Evolutionary conservation across 2,888 invertebrate genomes (phyloP).

Genomic region (Leuctra nigra): DNA sequence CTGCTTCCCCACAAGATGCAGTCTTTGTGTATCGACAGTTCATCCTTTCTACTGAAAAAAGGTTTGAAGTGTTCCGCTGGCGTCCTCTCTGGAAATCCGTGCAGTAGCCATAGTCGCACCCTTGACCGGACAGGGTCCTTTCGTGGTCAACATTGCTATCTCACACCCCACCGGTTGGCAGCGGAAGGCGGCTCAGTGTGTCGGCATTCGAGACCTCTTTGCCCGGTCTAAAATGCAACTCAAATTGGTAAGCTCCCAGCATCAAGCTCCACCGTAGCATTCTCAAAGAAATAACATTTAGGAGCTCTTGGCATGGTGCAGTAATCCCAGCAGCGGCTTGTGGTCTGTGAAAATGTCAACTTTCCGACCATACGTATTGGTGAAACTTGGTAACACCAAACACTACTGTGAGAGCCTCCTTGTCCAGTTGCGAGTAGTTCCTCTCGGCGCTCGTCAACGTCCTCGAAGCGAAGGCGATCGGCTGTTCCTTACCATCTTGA

Average conservation of each 20-base stretch:
- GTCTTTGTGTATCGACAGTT: neutral
- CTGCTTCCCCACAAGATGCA: neutral
- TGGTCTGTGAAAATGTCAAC: constrained; percentile 24
- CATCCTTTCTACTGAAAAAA: neutral
- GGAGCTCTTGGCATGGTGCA: constrained; percentile 20
- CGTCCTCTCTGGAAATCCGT: neutral
- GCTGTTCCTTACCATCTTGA: neutral
- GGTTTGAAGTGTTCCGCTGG: neutral
- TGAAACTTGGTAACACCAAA: neutral
- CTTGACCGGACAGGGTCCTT: neutral
- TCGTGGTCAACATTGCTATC: neutral
- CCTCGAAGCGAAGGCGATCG: neutral
- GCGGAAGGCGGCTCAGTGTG: constrained; percentile 15
- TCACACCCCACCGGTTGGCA: neutral
- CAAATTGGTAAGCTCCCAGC: constrained; percentile 21
- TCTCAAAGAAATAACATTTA: constrained; percentile 19
- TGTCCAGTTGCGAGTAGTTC: neutral
- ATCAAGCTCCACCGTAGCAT: constrained; percentile 16
- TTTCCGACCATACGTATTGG: neutral
- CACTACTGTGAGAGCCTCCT: neutral
- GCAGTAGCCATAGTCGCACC: neutral
- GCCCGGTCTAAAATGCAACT: too few species aligned
- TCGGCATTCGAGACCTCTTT: too few species aligned
- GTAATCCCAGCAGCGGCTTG: constrained; percentile 23
- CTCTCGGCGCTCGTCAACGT: neutral